Conservation (phyloP, 2,113 vertebrate genomes). For the Pagrus major region DNA sequence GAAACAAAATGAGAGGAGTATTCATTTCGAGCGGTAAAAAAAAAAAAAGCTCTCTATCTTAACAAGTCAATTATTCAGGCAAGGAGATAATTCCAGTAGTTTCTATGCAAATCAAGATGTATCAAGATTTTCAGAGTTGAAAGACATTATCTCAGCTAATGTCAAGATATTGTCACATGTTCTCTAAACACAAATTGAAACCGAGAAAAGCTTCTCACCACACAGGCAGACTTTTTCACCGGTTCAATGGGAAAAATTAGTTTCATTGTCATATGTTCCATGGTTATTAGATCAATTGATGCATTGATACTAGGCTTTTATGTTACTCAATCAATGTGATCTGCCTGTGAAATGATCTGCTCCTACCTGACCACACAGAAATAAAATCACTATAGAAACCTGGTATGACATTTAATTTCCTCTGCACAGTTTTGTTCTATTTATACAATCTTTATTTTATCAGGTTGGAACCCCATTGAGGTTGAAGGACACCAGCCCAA, state of each 20-base stretch:
- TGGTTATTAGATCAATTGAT: not conserved
- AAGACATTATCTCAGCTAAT: slow-evolving; percentile 14
- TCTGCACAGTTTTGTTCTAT: not conserved
- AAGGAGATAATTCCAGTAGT: not conserved
- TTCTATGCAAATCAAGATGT: slow-evolving; percentile 21
- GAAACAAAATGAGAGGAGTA: slow-evolving; percentile 1
- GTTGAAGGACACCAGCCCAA: not conserved
- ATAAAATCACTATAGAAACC: not conserved
- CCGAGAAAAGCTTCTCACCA: not conserved
- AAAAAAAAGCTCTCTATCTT: not conserved
- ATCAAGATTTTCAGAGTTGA: slow-evolving; percentile 1
- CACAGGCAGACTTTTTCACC: not conserved
- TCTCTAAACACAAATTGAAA: slow-evolving; percentile 14
- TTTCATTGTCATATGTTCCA: not conserved
- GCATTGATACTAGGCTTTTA: not conserved
- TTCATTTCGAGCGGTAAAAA: not conserved
- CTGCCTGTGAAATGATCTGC: not conserved
- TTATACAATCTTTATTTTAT: not conserved
- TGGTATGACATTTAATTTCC: not conserved
- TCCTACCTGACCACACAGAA: not conserved
- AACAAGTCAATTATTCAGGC: slow-evolving; percentile 14
- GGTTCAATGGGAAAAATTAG: not conserved
- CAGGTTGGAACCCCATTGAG: not conserved
- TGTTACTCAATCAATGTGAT: not conserved
- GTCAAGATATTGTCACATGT: slow-evolving; percentile 35